Evolutionary conservation across 2,888 invertebrate genomes (phyloP).

Genomic region (Formica aserva): DNA sequence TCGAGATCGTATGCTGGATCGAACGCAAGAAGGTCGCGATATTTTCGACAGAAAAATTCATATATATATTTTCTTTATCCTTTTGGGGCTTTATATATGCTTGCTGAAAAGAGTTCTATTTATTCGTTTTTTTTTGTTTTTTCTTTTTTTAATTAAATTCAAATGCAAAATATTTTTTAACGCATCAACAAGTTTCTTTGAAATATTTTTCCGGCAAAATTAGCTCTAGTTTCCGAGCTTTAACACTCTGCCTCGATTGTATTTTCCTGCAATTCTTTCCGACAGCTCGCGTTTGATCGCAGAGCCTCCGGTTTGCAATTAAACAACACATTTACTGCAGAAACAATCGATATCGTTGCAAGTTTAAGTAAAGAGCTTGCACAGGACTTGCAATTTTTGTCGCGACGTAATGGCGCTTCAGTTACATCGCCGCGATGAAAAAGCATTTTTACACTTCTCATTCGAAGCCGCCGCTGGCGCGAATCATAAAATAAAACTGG

Average conservation of each 20-base stretch:
- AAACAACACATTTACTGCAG: constrained; percentile 41
- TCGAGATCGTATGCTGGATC: background rate
- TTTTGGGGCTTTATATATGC: background rate
- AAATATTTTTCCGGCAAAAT: background rate
- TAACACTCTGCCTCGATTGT: background rate
- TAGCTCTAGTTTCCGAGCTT: background rate
- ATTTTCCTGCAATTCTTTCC: constrained; percentile 37
- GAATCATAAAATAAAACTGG: constrained; percentile 47
- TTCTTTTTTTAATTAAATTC: background rate
- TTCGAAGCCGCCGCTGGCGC: constrained; percentile 24
- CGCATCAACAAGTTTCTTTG: background rate
- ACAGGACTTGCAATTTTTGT: constrained; percentile 26
- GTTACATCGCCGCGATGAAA: constrained; percentile 22
- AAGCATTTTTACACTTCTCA: constrained; percentile 30
- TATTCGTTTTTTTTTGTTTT: background rate
- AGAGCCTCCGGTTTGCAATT: constrained; percentile 32
- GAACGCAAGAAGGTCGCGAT: background rate
- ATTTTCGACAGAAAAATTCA: constrained; percentile 9
- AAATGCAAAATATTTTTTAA: background rate
- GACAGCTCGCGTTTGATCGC: constrained; percentile 30
- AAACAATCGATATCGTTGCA: constrained; percentile 4
- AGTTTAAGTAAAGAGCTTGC: constrained; percentile 30
- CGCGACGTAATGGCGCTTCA: constrained; percentile 4
- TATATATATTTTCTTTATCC: background rate
- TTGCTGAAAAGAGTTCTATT: background rate